Evolutionary conservation across 2,797 vertebrate species (phyloP), one percentile per base, ranked within the genome.

Genomic region (Triplophysa bombifrons): DNA sequence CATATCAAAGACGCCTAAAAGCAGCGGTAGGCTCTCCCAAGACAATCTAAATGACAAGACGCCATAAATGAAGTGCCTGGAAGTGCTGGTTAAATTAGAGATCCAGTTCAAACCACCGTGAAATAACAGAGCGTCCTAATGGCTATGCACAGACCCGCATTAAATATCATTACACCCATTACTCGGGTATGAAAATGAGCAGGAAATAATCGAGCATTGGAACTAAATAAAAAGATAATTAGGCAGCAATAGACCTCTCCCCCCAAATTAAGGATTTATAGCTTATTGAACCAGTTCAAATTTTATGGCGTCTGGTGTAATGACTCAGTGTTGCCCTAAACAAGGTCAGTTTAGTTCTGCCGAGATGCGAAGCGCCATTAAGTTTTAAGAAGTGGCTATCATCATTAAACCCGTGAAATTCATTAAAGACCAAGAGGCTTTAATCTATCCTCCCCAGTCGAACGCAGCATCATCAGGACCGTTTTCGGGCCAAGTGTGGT

Each of bases 331-430:
- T 91, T 91, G 91, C 83, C 87, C 89, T 90, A 91, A 91, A 93
- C 90, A 90, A 91, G 90, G 92, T 93, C 91, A 92, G 92, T 92
- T 90, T 89, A 88, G 84, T 88, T 88, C 83, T 83, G 83, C 87
- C 85, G 90, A 92, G 90, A 74, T 64, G 81, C 77, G 86, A 78
- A 89, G 92, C 87, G 81, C 88, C 93, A 92, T 94, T 92, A 93
- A 91, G 86, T 87, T 84, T 89, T 87, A 84, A 88, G 90, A 91
- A 87, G 87, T 87, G 87, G 86, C 88, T 87, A 87, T 85, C 78
- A 87, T 88, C 88, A 91, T 91, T 91, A 91, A 93, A 91, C 89
- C 86, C 89, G 86, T 83, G 80, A 87, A 87, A 88, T 78, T 83
- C 88, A 90, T 93, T 90, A 91, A 89, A 88, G 82, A 87, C 85